Base-by-base conservation (phyloP, 1,140 invertebrate species). In the Aphelenchoides besseyi region DNA sequence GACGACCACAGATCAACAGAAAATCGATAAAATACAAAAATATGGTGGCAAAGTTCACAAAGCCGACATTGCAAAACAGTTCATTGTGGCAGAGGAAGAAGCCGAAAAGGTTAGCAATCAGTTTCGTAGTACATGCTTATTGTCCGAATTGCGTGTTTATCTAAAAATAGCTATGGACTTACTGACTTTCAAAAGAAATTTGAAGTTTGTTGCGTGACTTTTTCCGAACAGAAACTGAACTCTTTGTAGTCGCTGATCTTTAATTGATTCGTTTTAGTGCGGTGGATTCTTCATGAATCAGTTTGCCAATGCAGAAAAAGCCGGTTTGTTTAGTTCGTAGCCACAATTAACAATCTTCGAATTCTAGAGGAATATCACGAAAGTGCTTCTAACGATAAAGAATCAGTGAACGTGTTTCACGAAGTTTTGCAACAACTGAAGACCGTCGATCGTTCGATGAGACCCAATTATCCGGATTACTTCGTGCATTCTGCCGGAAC, bases 241-340 rank as follows among this genome's bases (percentile, higher is more conserved):
- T n/a, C n/a, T n/a, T n/a, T n/a, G n/a, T n/a, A n/a, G n/a, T n/a
- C n/a, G n/a, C n/a, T n/a, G n/a, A n/a, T n/a, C n/a, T n/a, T n/a
- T n/a, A n/a, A n/a, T n/a, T n/a, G n/a, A n/a, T n/a, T n/a, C n/a
- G n/a, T n/a, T n/a, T n/a, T n/a, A n/a, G n/a, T n/a, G n/a, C n/a
- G n/a, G n/a, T n/a, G 77, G 77, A 5, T 79, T 81, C 54, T 79
- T 54, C 29, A 80, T 79, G 36, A 79, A 79, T 68, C 77, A 79
- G 64, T 78, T 78, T 70, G 77, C 75, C 61, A 78, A 79, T 70
- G 76, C 76, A 16, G 78, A 76, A 26, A 57, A 52, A 36, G 73
- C 73, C 3, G 41, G n/a, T n/a, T n/a, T n/a, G n/a, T 48, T 23
- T 16, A 48, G 41, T 48, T 12, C 41, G 41, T 48, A 23, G 12